Evolutionary conservation across 2,888 invertebrate species (phyloP), one percentile per base, ranked within the genome.

Genomic region (Anagyrus pseudococci): DNA sequence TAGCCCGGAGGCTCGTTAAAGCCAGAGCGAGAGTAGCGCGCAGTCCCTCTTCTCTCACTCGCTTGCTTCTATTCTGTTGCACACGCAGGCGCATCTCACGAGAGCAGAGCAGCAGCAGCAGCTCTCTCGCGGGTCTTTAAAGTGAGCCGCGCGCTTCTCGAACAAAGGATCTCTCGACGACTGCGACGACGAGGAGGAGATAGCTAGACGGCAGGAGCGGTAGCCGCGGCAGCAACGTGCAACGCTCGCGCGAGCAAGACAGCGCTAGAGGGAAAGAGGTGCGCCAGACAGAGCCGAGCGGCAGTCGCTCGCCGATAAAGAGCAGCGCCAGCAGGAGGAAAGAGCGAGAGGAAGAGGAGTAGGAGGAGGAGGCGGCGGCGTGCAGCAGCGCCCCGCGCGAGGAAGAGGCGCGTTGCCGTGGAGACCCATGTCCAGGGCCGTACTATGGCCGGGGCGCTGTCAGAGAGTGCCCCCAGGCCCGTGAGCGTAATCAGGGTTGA

Each of bases 391-490:
- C n/a, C 56, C 37, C 52, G 58, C 46, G 1, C 44, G 20, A 13
- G 20, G 20, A 54, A 63, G 67, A 61, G 50, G 52, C 68, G 66
- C 65, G 69, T 69, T 67, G 71, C 72, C 71, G 68, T 71, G 72
- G 72, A 73, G 67, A 73, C 72, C 69, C 67, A 75, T 75, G 75
- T 73, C 72, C 75, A 79, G 72, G 73, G 71, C 66, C 71, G 73
- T 72, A 76, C 69, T 66, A 80, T 80, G 80, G 80, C 78, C 73
- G 79, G 80, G 77, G 78, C 78, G 69, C 73, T 77, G 70, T 76
- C 76, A 68, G 79, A 78, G 75, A 78, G 77, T 72, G 80, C 76
- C 75, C 80, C 79, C 67, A 73, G 78, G 75, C 78, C 80, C 61
- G 77, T 79, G 67, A 80, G 79, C 71, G 77, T 80, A 53, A 76